Conservation (phyloP, 2,113 vertebrate species). For the Zapus hudsonius region DNA sequence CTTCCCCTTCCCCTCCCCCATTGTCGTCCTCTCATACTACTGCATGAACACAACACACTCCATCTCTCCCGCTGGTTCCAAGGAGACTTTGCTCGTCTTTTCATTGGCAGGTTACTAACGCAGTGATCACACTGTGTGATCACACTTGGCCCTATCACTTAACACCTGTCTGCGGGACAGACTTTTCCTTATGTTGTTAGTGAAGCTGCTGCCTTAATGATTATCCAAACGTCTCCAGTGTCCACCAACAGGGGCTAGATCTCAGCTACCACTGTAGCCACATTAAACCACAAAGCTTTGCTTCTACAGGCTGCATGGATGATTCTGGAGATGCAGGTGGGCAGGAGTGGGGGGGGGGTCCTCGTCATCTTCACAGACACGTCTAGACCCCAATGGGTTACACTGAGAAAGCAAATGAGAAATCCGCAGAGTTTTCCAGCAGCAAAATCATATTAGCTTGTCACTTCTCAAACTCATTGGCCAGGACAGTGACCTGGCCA, state of each 20-base stretch:
- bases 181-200: not conserved
- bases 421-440: not conserved
- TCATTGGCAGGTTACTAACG: not conserved
- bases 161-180: not conserved
- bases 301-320: not conserved
- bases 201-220: not conserved
- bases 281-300: not conserved
- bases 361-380: not conserved
- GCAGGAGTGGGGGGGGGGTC: not conserved
- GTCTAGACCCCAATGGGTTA: not conserved
- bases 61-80: not conserved
- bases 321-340: not conserved
- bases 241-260: not conserved
- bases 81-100: not conserved
- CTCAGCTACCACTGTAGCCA: not conserved
- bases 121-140: not conserved
- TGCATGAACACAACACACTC: not conserved
- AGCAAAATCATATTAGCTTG: not conserved
- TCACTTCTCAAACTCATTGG: not conserved
- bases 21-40: not conserved
- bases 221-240: not conserved
- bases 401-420: conserved; percentile 4
- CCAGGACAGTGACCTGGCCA: not conserved
- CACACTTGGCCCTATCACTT: not conserved
- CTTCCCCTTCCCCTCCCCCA: not conserved